Base-by-base conservation (phyloP, 2,888 invertebrate genomes). In the Ethmia dodecea region DNA sequence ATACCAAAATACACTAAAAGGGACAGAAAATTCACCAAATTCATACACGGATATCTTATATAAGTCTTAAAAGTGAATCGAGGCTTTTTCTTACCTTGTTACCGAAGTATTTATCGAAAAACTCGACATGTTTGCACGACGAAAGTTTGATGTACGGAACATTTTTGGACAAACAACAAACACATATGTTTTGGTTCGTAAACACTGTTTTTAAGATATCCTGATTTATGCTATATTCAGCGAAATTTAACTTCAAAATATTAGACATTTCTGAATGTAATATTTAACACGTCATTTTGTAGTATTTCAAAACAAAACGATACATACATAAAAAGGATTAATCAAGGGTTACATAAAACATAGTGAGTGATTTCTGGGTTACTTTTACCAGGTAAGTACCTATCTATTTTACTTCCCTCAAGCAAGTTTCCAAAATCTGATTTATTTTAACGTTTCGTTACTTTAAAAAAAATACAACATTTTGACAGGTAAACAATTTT, bases 41-140 rank as follows among this genome's bases (percentile, higher is more conserved):
- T 26, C 34, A 39, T 32, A 37, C n/a, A n/a, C n/a, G n/a, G n/a
- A n/a, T n/a, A n/a, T n/a, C n/a, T 24, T 28, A 9, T 15, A 12
- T 10, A 12, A 4, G 22, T 5, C n/a, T 22, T n/a, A 22, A 26
- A n/a, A n/a, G 26, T 26, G n/a, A 11, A 12, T 6, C 11, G 6
- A n/a, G 11, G 22, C n/a, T n/a, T 22, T 11, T 22, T 46, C 47
- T 62, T 53, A 72, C 78, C 70, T 62, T 54, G 5, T 42, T 37
- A 38, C 65, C 56, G 11, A 51, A 40, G 33, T 52, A 47, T 47
- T 49, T 45, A 25, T 56, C 47, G 14, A 78, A 48, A 52, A 70
- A 55, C 8, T 35, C 37, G 1, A 48, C 45, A 43, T 78, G 76
- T 49, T 60, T 59, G 50, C 78, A 79, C n/a, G 49, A 57, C 28